Base-by-base conservation (phyloP, 2,888 invertebrate species). In the Callinectes sapidus region DNA sequence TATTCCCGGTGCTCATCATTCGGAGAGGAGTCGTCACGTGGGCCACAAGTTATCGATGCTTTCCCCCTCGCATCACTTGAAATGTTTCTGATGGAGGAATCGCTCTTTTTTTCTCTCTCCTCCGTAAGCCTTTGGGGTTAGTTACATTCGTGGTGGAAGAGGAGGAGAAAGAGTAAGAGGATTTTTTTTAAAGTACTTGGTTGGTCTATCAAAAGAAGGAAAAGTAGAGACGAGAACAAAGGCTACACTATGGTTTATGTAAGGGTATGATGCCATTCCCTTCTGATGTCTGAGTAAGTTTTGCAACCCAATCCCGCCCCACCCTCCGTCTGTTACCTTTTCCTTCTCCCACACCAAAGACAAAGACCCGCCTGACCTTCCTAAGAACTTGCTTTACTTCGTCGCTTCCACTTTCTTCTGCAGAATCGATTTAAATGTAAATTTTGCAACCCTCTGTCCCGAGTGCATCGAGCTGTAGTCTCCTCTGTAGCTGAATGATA, bases 401-500 rank as follows among this genome's bases (percentile, higher is more conserved):
- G 81, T 35, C 35, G 81, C 35, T 81, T 14, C 81, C 32, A 81
- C 35, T 81, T 81, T 81, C 81, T 81, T 32, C 81, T 16, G 81
- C 35, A 32, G 81, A 81, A 81, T 81, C 81, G 81, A 81, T 81
- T 81, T 81, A 81, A 35, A 81, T 81, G 81, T 81, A 81, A 81
- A 81, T 81, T 81, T 35, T 81, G 81, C 81, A 81, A 81, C 81
- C 35, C 35, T 81, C 81, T 81, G 81, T 81, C 81, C 35, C 81
- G 81, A 81, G 81, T 81, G 81, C 81, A 81, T 81, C 18, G 81
- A 35, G 81, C 81, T 81, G 81, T 81, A 81, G 35, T 16, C 35
- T 81, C 35, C 81, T 81, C 81, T 81, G 81, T 81, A 81, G 81
- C 81, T 81, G 81, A 81, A 81, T 81, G 81, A 81, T 81, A 81